Percentiles rank a stretch among this genome's conserved stretches.
Conservation (phyloP, 2,797 vertebrate species). For the Rhynchonycteris naso region DNA sequence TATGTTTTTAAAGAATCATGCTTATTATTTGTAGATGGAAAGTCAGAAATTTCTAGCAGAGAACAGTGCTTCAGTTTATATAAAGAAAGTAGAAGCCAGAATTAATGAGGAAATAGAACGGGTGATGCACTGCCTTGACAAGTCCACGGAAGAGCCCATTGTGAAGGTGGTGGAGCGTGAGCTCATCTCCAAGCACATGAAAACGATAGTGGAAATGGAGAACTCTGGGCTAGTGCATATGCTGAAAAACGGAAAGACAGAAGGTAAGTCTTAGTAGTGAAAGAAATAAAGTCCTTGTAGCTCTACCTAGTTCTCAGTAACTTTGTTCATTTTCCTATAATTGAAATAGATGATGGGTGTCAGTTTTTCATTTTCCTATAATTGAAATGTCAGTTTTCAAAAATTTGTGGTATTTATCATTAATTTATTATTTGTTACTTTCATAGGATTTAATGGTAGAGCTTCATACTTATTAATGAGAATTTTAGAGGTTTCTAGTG, state of each 20-base stretch:
- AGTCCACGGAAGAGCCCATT: constrained; percentile 97
- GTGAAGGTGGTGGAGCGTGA: constrained; percentile 98
- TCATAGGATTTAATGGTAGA: constrained; percentile 13
- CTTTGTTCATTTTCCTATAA: neutral
- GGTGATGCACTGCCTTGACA: constrained; percentile 98
- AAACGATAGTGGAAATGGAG: constrained; percentile 99
- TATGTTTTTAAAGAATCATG: constrained; percentile 54
- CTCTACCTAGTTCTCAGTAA: neutral
- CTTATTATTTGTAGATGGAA: constrained; percentile 92
- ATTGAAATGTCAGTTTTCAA: neutral
- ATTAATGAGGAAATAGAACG: constrained; percentile 99
- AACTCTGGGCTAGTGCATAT: constrained; percentile 98
- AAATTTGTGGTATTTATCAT: neutral
- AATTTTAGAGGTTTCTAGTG: constrained; percentile 10
- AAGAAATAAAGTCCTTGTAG: neutral
- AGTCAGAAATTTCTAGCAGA: constrained; percentile 99
- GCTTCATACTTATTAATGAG: neutral
- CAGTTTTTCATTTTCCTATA: neutral
- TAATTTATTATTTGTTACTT: neutral
- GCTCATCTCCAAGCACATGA: constrained; percentile 99
- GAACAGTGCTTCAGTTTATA: constrained; percentile 98
- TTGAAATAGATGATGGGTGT: neutral
- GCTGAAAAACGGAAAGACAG: constrained; percentile 98
- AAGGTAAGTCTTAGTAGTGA: constrained; percentile 87
- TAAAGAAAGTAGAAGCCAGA: constrained; percentile 98